Evolutionary conservation across 2,888 invertebrate genomes (phyloP).

Genomic region (Clanis bilineata): DNA sequence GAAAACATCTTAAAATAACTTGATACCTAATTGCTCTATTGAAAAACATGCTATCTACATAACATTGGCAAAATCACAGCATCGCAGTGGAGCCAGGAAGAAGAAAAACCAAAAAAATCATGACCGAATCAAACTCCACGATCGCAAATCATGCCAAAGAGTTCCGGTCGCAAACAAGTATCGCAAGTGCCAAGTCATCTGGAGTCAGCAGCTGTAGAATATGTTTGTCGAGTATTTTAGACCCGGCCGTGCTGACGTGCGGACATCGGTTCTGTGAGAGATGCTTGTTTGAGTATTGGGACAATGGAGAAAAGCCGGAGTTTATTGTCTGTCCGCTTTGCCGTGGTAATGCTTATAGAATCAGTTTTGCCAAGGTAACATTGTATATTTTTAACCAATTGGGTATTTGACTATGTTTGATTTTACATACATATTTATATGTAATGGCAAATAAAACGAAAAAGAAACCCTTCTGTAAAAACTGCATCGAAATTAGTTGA

Average conservation of each 20-base stretch:
- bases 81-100: too few species aligned
- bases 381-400: too few species aligned
- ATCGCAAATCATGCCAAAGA: constrained; percentile 8
- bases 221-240: constrained; percentile 51
- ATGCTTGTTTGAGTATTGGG: constrained; percentile 55
- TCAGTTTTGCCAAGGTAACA: constrained; percentile 59
- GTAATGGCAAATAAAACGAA: too few species aligned
- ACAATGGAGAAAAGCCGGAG: constrained; percentile 44
- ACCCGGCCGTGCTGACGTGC: constrained; percentile 52
- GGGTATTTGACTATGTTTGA: too few species aligned
- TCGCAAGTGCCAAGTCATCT: constrained; percentile 30
- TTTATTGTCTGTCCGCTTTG: constrained; percentile 61
- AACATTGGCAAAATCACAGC: too few species aligned
- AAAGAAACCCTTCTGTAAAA: too few species aligned
- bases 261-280: constrained; percentile 62
- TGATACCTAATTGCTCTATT: too few species aligned
- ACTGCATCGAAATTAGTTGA: too few species aligned
- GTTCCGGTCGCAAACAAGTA: constrained; percentile 30
- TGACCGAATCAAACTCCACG: constrained; percentile 27
- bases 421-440: too few species aligned
- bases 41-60: too few species aligned
- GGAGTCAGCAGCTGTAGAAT: constrained; percentile 53
- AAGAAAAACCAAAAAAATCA: too few species aligned
- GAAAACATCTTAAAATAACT: not conserved
- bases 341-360: constrained; percentile 43